phyloP scores from a whole-genome alignment of 2,113 vertebrate species.

The Prunella himalayana region DNA sequence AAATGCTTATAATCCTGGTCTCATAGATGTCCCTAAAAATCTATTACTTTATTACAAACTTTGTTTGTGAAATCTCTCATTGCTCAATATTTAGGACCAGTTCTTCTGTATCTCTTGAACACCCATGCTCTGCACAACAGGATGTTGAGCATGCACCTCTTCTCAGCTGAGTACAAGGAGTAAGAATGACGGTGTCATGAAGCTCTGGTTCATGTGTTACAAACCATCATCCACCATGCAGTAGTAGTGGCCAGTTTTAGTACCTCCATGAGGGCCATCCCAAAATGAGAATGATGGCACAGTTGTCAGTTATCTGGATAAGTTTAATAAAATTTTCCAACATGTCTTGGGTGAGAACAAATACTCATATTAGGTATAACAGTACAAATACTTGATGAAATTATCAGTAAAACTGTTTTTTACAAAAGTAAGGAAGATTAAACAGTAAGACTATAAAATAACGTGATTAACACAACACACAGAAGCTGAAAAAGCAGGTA shows the following conservation, averaged over 20 bases:
- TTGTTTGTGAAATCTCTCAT: not conserved
- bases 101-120: not conserved
- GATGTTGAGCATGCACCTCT: not conserved
- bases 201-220: not conserved
- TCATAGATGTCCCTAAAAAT: not conserved
- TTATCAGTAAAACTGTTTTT: not conserved
- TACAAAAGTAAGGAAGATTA: not conserved
- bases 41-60: not conserved
- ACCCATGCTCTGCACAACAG: not conserved
- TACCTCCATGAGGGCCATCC: not conserved
- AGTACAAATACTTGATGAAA: not conserved
- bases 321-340: not conserved
- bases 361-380: not conserved
- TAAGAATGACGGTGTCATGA: rapidly evolving
- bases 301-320: not conserved
- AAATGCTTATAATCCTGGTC: not conserved
- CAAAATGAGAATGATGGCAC: not conserved
- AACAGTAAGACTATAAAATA: not conserved
- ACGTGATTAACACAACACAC: not conserved
- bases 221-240: not conserved
- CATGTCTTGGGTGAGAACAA: not conserved
- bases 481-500: not conserved
- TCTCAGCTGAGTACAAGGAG: not conserved
- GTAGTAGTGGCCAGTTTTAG: not conserved
- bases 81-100: not conserved